Conservation (phyloP, 2,888 invertebrate species). For the Drosophila ezoana region DNA sequence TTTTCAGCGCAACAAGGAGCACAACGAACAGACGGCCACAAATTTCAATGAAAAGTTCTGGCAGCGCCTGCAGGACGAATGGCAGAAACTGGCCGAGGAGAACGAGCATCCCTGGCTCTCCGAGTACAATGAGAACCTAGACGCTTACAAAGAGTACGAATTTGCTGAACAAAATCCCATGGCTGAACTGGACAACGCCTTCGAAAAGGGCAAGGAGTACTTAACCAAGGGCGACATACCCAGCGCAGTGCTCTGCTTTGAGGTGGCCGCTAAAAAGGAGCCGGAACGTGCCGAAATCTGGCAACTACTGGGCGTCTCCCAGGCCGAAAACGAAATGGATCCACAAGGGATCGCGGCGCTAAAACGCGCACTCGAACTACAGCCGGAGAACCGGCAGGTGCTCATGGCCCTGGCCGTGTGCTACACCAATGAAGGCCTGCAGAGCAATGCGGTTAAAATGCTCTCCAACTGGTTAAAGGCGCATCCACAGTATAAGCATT, state of each 20-base stretch:
- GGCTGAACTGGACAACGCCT: conserved; percentile 90
- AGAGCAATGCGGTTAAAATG: conserved; percentile 94
- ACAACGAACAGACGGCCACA: conserved; percentile 87
- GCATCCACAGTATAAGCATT: conserved; percentile 92
- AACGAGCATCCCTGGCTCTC: conserved; percentile 90
- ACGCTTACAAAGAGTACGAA: conserved; percentile 87
- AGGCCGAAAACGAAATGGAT: conserved; percentile 99
- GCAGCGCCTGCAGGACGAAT: conserved; percentile 90
- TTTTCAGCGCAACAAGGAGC: conserved; percentile 86
- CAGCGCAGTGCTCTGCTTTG: conserved; percentile 97
- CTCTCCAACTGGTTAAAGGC: conserved; percentile 91
- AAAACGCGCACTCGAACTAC: conserved; percentile 92
- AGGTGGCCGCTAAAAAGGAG: conserved; percentile 95
- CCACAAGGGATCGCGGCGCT: conserved; percentile 96
- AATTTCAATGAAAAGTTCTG: conserved; percentile 88
- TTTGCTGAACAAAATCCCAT: conserved; percentile 92
- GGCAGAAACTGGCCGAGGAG: conserved; percentile 90
- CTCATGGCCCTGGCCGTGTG: conserved; percentile 96
- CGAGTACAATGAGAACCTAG: conserved; percentile 88
- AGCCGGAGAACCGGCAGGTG: conserved; percentile 92
- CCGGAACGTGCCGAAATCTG: conserved; percentile 93
- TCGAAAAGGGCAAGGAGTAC: conserved; percentile 94
- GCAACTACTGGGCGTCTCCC: conserved; percentile 95
- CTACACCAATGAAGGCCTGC: conserved; percentile 97
- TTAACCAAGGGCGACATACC: conserved; percentile 95